Evolutionary conservation across 64 coral and sea anemone genomes (phyloP).

Genomic region (Dendrophyllia cribrosa): DNA sequence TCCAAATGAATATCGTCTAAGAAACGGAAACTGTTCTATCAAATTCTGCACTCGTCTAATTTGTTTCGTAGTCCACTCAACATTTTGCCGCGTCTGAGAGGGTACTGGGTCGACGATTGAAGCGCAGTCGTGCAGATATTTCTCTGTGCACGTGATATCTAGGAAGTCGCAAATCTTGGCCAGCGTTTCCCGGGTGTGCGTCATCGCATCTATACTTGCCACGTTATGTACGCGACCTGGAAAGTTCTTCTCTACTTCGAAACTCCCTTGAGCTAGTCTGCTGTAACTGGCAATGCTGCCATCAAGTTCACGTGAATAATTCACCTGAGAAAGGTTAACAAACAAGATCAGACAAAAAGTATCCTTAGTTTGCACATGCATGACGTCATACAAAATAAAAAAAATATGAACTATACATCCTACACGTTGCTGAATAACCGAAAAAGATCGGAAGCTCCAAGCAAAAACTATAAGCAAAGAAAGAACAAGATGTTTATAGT

Average conservation of each 20-base stretch:
- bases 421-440: too few relatives aligned
- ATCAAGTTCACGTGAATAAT: background rate
- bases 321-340: background rate
- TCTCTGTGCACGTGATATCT: background rate
- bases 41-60: background rate
- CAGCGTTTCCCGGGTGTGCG: background rate
- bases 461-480: too few relatives aligned
- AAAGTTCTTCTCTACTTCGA: constrained; percentile 6
- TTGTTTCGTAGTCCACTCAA: constrained; percentile 7
- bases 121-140: constrained; percentile 24
- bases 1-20: constrained; percentile 22
- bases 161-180: constrained; percentile 3
- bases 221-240: constrained; percentile 9
- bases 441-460: too few relatives aligned
- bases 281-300: background rate
- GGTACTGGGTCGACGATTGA: constrained; percentile 13
- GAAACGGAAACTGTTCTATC: background rate
- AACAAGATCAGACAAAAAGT: background rate
- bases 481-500: too few relatives aligned
- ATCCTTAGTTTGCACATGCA: too few relatives aligned
- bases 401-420: too few relatives aligned
- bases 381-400: too few relatives aligned
- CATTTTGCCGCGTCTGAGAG: background rate
- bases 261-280: background rate
- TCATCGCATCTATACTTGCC: constrained; percentile 15